These are phyloP conservation scores for Otolemur crassicaudatus DNA, from an alignment of 2,797 vertebrate genomes.

Conservation along the genomic window DNA sequence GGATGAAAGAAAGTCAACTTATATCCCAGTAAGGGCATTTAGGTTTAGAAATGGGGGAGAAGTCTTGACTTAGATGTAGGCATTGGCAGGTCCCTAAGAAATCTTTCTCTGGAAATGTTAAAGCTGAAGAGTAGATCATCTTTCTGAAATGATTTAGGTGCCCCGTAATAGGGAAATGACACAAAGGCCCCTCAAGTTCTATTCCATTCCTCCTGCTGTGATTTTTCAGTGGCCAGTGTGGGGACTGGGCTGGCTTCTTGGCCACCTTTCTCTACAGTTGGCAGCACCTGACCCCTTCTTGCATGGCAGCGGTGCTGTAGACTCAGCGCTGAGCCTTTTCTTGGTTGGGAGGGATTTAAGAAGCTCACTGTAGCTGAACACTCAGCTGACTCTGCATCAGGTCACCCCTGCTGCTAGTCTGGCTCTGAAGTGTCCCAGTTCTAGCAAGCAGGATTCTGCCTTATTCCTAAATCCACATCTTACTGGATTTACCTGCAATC, in stretches of 20 bases:
- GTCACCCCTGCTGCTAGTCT: constrained; percentile 1
- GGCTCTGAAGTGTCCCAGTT: constrained; percentile 41
- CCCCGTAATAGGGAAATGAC: background rate
- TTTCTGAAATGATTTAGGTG: constrained; percentile 34
- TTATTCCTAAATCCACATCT: background rate
- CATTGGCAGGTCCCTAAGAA: background rate
- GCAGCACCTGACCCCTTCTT: background rate
- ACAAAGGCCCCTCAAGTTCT: background rate
- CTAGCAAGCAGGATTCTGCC: background rate
- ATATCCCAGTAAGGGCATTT: no score
- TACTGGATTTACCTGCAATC: constrained; percentile 45
- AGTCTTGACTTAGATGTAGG: background rate
- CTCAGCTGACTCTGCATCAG: background rate
- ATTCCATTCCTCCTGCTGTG: background rate
- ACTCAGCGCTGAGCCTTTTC: constrained; percentile 2
- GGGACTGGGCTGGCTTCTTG: background rate
- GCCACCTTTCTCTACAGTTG: background rate
- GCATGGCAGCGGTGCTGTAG: background rate
- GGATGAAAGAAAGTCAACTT: background rate
- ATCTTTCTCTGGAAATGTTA: constrained; percentile 22
- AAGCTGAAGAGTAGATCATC: background rate
- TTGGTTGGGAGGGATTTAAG: background rate
- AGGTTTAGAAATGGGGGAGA: background rate
- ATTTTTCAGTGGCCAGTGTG: background rate
- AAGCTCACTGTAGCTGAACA: background rate